Evolutionary conservation across 2,888 invertebrate species (phyloP).

Genomic region (Tenthredo livida): DNA sequence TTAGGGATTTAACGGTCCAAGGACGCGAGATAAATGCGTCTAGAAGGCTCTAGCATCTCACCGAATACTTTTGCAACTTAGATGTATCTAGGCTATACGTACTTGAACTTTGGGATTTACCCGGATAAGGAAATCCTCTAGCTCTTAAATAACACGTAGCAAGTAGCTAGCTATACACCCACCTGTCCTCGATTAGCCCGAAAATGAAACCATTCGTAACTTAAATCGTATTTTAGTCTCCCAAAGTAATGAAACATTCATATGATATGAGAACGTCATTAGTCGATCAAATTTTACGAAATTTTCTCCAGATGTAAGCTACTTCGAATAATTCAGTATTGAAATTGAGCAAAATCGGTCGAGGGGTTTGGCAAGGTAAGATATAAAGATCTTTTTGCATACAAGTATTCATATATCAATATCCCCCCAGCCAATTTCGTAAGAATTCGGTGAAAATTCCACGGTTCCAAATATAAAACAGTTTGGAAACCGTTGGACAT

Average conservation of each 20-base stretch:
- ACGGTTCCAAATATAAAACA: too few species aligned
- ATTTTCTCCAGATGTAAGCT: too few species aligned
- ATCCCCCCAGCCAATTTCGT: too few species aligned
- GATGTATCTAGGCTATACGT: neutral
- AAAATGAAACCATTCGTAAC: neutral
- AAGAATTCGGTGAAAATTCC: too few species aligned
- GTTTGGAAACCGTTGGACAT: too few species aligned
- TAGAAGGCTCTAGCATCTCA: conserved; percentile 3
- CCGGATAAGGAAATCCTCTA: conserved; percentile 8
- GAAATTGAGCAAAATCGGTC: neutral
- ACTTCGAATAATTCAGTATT: neutral
- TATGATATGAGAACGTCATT: neutral
- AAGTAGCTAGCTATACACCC: neutral
- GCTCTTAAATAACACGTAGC: neutral
- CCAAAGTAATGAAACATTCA: neutral
- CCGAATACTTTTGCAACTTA: conserved; percentile 11
- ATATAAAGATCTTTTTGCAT: neutral
- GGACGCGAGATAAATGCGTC: conserved; percentile 41
- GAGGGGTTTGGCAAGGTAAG: neutral
- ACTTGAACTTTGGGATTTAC: neutral
- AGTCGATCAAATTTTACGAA: neutral
- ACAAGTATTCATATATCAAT: too few species aligned
- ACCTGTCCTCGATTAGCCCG: neutral
- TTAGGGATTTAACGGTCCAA: neutral
- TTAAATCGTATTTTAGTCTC: neutral